phyloP scores from a whole-genome alignment of 2,888 invertebrate species.

The Temnothorax rugatulus region DNA sequence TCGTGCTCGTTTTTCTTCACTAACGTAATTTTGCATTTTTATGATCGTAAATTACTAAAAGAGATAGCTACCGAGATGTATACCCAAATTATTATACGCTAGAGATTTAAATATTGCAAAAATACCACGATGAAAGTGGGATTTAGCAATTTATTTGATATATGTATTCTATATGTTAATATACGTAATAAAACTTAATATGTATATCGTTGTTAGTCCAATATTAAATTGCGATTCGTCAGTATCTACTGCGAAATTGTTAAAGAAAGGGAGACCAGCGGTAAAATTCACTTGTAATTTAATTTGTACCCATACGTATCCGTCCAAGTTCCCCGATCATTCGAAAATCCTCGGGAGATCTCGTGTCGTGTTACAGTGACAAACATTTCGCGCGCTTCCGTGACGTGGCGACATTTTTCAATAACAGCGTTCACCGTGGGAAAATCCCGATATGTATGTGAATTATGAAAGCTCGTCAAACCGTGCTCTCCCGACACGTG shows the following conservation, averaged over 20 bases:
- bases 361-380: slow-evolving; percentile 30
- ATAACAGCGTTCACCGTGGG: not conserved
- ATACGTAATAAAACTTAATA: not conserved
- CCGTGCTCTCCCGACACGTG: not conserved
- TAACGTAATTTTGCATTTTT: slow-evolving; percentile 49
- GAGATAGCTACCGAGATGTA: slow-evolving; percentile 25
- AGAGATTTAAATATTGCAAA: slow-evolving; percentile 10
- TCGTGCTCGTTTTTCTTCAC: slow-evolving; percentile 3
- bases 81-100: not conserved
- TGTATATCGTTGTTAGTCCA: not conserved
- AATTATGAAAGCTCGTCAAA: slow-evolving; percentile 16
- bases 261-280: not conserved
- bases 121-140: not conserved
- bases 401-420: slow-evolving; percentile 37
- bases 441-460: slow-evolving; percentile 15
- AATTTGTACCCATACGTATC: slow-evolving; percentile 46
- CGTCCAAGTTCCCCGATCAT: slow-evolving; percentile 1
- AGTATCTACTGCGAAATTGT: not conserved
- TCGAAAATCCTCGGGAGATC: slow-evolving; percentile 13
- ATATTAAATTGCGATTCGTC: not conserved
- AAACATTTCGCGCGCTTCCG: slow-evolving; percentile 29
- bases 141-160: not conserved
- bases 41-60: slow-evolving; percentile 23
- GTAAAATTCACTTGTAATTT: slow-evolving; percentile 66
- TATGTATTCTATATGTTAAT: not conserved